These are phyloP conservation scores for Lepidocyrtoides sp. DNA, from an alignment of 2,888 invertebrate genomes.

Conservation along the genomic window DNA sequence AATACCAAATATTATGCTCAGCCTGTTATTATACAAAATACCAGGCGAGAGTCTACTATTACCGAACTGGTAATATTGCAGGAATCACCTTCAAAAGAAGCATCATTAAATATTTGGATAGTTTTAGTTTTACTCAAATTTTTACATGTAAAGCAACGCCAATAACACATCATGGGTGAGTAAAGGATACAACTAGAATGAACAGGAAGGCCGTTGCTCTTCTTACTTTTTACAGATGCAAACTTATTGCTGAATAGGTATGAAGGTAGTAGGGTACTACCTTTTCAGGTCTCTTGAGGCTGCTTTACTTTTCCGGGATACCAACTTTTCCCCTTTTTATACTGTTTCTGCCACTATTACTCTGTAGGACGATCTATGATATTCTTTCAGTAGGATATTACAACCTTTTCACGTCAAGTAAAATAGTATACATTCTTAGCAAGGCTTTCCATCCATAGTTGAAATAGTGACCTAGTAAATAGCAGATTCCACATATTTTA, in stretches of 20 bases:
- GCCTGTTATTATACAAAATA: not conserved
- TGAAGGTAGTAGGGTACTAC: not conserved
- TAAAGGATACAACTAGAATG: not conserved
- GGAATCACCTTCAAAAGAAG: not conserved
- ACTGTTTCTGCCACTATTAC: no score
- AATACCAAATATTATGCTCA: not conserved
- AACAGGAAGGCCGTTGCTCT: not conserved
- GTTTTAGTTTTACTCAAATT: constrained; percentile 13
- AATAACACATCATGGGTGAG: no score
- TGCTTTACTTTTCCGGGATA: no score
- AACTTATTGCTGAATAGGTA: not conserved
- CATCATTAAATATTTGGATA: not conserved
- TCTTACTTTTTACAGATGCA: not conserved
- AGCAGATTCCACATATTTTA: constrained; percentile 73
- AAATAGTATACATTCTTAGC: not conserved
- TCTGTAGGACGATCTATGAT: no score
- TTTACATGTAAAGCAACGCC: not conserved
- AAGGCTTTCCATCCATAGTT: no score
- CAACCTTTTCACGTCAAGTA: constrained; percentile 20
- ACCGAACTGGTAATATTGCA: not conserved
- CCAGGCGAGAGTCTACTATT: not conserved
- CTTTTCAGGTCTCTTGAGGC: constrained; percentile 14
- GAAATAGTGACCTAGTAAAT: constrained; percentile 65
- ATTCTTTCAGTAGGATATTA: not conserved
- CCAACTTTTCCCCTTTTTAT: not conserved